Conservation (phyloP, 2,113 vertebrate species). For the Cyphomyrus plagiostoma region DNA sequence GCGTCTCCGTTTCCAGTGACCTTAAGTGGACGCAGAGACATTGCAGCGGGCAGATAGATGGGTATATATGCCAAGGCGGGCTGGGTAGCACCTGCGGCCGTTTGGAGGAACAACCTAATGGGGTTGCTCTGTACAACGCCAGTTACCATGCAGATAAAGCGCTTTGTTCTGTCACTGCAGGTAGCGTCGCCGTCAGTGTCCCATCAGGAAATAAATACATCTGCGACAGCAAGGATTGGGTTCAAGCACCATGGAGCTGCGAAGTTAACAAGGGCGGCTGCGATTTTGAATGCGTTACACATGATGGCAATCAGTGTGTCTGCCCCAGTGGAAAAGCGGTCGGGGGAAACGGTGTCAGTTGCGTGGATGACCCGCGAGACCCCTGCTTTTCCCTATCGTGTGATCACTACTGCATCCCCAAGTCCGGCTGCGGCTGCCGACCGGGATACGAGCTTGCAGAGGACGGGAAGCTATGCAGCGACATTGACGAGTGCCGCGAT, state of each 20-base stretch:
- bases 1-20: slow-evolving; percentile 42
- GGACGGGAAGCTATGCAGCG: slow-evolving; percentile 40
- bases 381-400: slow-evolving; percentile 38
- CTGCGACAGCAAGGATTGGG: slow-evolving; percentile 39
- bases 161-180: slow-evolving; percentile 14
- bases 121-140: slow-evolving; percentile 27
- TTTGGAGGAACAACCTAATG: rapidly evolving
- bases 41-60: slow-evolving; percentile 15
- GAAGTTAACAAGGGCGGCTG: slow-evolving; percentile 44
- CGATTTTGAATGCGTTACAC: slow-evolving; percentile 33
- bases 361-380: slow-evolving; percentile 17
- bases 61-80: slow-evolving; percentile 49
- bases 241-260: slow-evolving; percentile 50
- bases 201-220: slow-evolving; percentile 29
- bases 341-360: slow-evolving; percentile 33
- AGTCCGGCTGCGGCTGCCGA: slow-evolving; percentile 37
- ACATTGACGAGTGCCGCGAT: slow-evolving; percentile 48
- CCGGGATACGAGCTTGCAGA: slow-evolving; percentile 37
- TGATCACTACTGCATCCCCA: slow-evolving; percentile 32
- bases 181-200: slow-evolving; percentile 30
- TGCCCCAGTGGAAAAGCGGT: slow-evolving; percentile 38
- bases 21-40: slow-evolving; percentile 38
- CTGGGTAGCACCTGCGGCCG: slow-evolving; percentile 11
- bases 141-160: slow-evolving; percentile 18
- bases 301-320: slow-evolving; percentile 29